These are phyloP conservation scores for Aurelia aurita DNA, from an alignment of 30 jellyfish, hydroid and myxozoan genomes.

Conservation along the genomic window DNA sequence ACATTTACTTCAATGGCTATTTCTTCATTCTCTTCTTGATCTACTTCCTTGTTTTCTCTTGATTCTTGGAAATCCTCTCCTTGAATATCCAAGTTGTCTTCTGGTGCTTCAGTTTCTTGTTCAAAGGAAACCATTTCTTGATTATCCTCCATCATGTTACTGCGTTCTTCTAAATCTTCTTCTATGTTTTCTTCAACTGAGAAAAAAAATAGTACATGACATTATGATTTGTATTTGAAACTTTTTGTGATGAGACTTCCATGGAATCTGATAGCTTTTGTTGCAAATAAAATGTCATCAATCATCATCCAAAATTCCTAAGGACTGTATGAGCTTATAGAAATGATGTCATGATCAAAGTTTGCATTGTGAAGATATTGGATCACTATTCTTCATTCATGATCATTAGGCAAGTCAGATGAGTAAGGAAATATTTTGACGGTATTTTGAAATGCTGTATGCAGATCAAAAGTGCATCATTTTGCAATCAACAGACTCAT, in stretches of 20 bases:
- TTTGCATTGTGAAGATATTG: too few relatives aligned
- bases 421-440: constrained; percentile 74
- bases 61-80: background rate
- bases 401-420: constrained; percentile 64
- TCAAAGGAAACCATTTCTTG: background rate
- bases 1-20: constrained; percentile 21
- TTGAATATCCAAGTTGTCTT: background rate
- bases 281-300: background rate
- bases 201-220: background rate
- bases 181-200: background rate
- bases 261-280: too few relatives aligned
- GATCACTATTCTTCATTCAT: too few relatives aligned
- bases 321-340: too few relatives aligned
- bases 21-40: constrained; percentile 43
- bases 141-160: background rate
- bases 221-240: too few relatives aligned
- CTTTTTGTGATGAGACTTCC: too few relatives aligned
- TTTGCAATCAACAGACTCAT: background rate
- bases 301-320: too few relatives aligned
- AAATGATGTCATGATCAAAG: too few relatives aligned
- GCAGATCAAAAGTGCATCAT: constrained; percentile 34
- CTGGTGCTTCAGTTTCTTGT: background rate
- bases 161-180: background rate
- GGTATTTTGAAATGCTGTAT: background rate
- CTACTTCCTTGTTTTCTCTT: constrained; percentile 23